phyloP scores from a whole-genome alignment of 2,888 invertebrate species.

The Ophion slaviceki region DNA sequence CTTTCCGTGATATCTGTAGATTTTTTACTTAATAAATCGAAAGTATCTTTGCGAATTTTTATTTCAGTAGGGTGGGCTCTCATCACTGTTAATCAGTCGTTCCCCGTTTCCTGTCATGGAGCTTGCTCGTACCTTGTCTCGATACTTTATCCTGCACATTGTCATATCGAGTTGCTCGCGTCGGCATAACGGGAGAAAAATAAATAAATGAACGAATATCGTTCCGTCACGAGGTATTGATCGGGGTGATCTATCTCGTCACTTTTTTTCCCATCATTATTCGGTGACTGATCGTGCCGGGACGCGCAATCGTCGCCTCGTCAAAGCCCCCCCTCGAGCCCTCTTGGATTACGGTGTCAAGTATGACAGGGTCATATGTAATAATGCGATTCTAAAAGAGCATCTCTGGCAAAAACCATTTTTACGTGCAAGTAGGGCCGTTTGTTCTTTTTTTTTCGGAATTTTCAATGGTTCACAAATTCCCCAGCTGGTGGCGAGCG shows the following conservation, averaged over 20 bases:
- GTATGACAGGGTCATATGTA: not conserved
- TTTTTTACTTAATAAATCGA: not conserved
- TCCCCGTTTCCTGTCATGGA: not conserved
- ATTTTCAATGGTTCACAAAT: not conserved
- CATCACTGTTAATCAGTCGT: slow-evolving; percentile 6
- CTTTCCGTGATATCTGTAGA: too few species aligned
- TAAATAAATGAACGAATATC: slow-evolving; percentile 5
- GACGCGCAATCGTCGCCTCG: not conserved
- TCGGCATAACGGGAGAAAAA: slow-evolving; percentile 18
- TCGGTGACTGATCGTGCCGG: slow-evolving; percentile 14
- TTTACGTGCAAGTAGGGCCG: not conserved
- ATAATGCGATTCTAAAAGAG: slow-evolving; percentile 3
- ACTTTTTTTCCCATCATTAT: slow-evolving; percentile 4
- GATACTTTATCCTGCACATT: slow-evolving; percentile 9
- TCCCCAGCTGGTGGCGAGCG: not conserved
- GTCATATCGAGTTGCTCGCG: slow-evolving; percentile 25
- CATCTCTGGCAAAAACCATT: not conserved
- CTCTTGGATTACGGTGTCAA: not conserved
- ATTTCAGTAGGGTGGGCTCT: not conserved
- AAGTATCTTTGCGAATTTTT: not conserved
- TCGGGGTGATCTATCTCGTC: slow-evolving; percentile 5
- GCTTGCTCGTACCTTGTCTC: not conserved
- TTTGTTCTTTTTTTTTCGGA: not conserved
- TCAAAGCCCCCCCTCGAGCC: not conserved
- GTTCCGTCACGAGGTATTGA: slow-evolving; percentile 29